A percentile compares a stretch with the other conserved stretches of the same genome.
Conservation (phyloP, 2,113 vertebrate species). For the Mustela nigripes region DNA sequence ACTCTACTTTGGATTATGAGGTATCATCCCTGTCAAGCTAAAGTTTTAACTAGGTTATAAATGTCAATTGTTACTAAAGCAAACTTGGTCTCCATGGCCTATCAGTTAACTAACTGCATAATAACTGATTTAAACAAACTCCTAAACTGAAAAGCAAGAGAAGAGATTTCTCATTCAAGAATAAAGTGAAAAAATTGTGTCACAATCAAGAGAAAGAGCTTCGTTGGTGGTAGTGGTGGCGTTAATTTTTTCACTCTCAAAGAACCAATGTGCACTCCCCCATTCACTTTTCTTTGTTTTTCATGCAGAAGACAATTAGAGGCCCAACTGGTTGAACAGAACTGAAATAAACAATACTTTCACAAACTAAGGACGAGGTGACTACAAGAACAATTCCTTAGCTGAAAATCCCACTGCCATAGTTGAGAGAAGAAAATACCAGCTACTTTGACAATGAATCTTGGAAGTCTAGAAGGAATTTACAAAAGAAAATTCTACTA, state of each 20-base stretch:
- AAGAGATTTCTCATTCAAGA: neutral
- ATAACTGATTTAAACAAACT: slow-evolving; percentile 52
- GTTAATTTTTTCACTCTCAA: neutral
- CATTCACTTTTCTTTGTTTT: neutral
- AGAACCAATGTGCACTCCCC: neutral
- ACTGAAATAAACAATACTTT: neutral
- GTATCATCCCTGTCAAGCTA: neutral
- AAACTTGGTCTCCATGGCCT: neutral
- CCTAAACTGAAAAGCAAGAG: slow-evolving; percentile 22
- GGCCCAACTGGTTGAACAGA: neutral
- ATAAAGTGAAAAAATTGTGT: neutral
- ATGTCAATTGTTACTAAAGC: slow-evolving; percentile 26
- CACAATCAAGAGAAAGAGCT: neutral
- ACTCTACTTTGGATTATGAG: neutral
- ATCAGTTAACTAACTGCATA: slow-evolving; percentile 37
- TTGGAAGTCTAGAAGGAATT: neutral
- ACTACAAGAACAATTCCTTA: neutral
- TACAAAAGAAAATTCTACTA: neutral
- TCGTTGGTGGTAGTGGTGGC: neutral
- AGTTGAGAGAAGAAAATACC: neutral
- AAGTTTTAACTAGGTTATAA: slow-evolving; percentile 10
- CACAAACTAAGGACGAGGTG: neutral
- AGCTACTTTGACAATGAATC: neutral
- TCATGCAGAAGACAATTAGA: neutral
- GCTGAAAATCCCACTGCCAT: neutral